Evolutionary conservation across 35 echinoderm and acorn worm species (phyloP).

Genomic region (Heliocidaris tuberculata): DNA sequence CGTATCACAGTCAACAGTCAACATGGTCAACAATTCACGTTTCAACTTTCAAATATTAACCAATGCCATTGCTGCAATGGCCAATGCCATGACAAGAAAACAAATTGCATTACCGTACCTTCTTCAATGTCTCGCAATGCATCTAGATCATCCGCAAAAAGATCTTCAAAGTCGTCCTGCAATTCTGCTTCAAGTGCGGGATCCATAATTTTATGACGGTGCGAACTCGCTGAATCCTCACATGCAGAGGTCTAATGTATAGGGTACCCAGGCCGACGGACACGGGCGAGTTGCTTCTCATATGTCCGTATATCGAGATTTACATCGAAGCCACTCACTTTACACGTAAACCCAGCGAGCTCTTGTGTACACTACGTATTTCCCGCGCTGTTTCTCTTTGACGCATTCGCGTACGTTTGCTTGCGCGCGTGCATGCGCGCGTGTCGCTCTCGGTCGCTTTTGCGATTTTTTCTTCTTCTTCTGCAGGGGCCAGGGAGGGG

Average conservation of each 20-base stretch:
- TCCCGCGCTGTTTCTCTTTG: background rate
- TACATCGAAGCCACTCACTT: background rate
- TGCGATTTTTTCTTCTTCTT: too few relatives aligned
- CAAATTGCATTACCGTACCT: background rate
- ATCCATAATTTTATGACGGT: background rate
- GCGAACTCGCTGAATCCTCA: background rate
- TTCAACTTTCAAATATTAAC: too few relatives aligned
- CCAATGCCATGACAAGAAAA: too few relatives aligned
- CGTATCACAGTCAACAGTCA: too few relatives aligned
- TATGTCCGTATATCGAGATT: background rate
- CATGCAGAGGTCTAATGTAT: background rate
- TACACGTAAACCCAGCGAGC: background rate
- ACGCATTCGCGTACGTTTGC: background rate
- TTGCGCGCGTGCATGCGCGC: background rate
- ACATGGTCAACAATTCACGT: too few relatives aligned
- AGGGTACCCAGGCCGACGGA: background rate
- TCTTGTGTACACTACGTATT: background rate
- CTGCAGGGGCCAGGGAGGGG: too few relatives aligned
- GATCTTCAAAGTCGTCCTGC: constrained; percentile 65
- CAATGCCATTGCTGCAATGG: too few relatives aligned
- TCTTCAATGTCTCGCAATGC: constrained; percentile 60
- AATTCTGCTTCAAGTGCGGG: constrained; percentile 20
- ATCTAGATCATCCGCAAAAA: constrained; percentile 68
- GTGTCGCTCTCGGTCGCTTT: too few relatives aligned
- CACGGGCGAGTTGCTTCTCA: background rate